Conservation (phyloP, 1,140 invertebrate genomes). For the Sipha flava region DNA sequence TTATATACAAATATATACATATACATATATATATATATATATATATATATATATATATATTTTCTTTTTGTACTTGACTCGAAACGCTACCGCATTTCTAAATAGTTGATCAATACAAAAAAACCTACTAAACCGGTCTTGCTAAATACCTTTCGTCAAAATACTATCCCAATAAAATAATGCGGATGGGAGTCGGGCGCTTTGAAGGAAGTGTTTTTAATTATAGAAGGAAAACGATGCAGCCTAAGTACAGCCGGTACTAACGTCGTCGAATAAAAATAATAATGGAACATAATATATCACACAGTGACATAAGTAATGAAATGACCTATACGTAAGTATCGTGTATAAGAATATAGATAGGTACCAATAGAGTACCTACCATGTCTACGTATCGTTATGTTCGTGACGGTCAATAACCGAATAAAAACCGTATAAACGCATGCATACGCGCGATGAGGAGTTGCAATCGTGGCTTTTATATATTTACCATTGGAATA, state of each 20-base stretch:
- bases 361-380: too few relatives aligned
- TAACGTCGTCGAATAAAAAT: background rate
- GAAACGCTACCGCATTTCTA: slow-evolving; percentile 22
- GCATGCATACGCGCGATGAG: too few relatives aligned
- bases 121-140: background rate
- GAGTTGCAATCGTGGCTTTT: background rate
- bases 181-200: background rate
- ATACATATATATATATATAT: background rate
- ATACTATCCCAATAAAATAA: background rate
- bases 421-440: too few relatives aligned
- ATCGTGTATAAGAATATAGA: too few relatives aligned
- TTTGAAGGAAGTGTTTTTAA: background rate
- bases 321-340: too few relatives aligned
- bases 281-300: too few relatives aligned
- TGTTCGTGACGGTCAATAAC: too few relatives aligned
- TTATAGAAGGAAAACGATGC: background rate
- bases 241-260: too few relatives aligned
- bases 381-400: too few relatives aligned
- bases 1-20: too few relatives aligned
- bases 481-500: too few relatives aligned
- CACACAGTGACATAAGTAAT: too few relatives aligned
- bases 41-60: background rate
- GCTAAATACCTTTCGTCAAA: background rate
- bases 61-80: background rate
- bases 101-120: background rate